Evolutionary conservation across 2,888 invertebrate species (phyloP).

Genomic region (Timema podura): DNA sequence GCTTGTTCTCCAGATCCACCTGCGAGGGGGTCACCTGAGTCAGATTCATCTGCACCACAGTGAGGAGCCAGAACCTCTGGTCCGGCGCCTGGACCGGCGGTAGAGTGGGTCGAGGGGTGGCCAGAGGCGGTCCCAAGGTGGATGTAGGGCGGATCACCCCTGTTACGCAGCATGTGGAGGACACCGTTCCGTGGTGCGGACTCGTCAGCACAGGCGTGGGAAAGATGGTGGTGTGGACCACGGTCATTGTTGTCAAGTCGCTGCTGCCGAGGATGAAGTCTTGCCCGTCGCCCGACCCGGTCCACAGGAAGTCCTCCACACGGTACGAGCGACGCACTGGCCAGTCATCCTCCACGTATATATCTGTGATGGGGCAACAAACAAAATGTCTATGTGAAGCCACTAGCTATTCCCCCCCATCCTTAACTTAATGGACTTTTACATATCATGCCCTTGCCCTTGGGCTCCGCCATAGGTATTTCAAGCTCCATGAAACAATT

Average conservation of each 20-base stretch:
- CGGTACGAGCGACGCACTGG: constrained; percentile 46
- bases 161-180: neutral
- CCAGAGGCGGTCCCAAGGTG: constrained; percentile 40
- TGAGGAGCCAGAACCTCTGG: constrained; percentile 72
- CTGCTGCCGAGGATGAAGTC: constrained; percentile 43
- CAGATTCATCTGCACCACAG: constrained; percentile 48
- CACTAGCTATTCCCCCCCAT: no score
- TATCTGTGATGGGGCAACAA: no score
- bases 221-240: constrained; percentile 61
- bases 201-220: constrained; percentile 20
- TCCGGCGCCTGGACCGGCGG: constrained; percentile 38
- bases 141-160: constrained; percentile 16
- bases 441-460: no score
- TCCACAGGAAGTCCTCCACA: constrained; percentile 86
- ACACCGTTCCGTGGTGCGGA: neutral
- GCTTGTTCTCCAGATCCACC: constrained; percentile 63
- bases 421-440: no score
- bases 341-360: constrained; percentile 34
- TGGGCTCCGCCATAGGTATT: no score
- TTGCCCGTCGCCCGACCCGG: constrained; percentile 78
- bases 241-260: constrained; percentile 55
- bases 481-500: no score
- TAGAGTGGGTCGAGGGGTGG: constrained; percentile 35
- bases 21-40: constrained; percentile 40
- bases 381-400: no score